Conservation (phyloP, 2,888 invertebrate species). For the Mellilla xanthometata region DNA sequence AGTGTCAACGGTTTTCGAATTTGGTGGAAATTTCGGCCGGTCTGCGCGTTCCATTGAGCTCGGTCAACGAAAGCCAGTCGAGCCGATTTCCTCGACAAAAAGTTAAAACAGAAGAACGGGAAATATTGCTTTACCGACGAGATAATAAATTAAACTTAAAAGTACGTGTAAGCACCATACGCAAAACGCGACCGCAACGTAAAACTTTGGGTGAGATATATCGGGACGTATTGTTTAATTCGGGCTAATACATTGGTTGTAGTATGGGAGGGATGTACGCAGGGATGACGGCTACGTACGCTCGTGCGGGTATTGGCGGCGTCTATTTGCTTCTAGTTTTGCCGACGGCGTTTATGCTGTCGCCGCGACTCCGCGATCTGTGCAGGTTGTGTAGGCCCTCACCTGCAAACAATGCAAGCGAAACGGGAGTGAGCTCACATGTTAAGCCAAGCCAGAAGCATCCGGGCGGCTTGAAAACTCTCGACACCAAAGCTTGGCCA, state of each 20-base stretch:
- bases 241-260: conserved; percentile 57
- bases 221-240: conserved; percentile 59
- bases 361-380: conserved; percentile 91
- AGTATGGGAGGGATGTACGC: conserved; percentile 41
- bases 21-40: conserved; percentile 20
- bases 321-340: conserved; percentile 75
- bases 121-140: conserved; percentile 49
- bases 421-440: not conserved
- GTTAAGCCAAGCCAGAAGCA: too few species aligned
- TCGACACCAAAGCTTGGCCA: too few species aligned
- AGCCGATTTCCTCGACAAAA: conserved; percentile 43
- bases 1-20: conserved; percentile 30
- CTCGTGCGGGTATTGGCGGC: conserved; percentile 18
- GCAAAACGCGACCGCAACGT: conserved; percentile 65
- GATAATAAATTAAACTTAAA: conserved; percentile 45
- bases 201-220: conserved; percentile 34
- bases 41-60: conserved; percentile 47
- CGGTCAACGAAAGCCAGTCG: conserved; percentile 56
- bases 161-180: conserved; percentile 69
- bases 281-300: conserved; percentile 23
- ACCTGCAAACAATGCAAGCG: conserved; percentile 67
- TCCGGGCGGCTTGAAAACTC: too few species aligned
- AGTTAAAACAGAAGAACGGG: conserved; percentile 36
- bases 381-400: conserved; percentile 87
- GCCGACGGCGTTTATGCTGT: conserved; percentile 89